phyloP scores from a whole-genome alignment of 2,113 vertebrate species.

The Ia io region DNA sequence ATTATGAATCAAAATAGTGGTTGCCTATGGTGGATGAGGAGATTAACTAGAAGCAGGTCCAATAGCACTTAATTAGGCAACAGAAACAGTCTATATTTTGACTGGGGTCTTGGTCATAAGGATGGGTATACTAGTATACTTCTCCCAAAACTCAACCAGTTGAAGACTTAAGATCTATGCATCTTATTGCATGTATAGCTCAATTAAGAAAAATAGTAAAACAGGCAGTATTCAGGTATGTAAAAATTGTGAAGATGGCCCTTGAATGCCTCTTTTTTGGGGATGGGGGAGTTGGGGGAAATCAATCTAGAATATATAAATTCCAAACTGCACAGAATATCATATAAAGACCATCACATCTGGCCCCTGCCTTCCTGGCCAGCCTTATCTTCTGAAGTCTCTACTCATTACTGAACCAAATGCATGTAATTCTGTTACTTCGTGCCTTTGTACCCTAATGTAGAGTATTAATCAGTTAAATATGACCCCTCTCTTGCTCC shows the following conservation, averaged over 20 bases:
- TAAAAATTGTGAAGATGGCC: not conserved
- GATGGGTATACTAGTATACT: too few relatives aligned
- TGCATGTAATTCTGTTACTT: not conserved
- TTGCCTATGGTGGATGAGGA: not conserved
- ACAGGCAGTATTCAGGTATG: not conserved
- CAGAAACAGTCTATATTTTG: not conserved
- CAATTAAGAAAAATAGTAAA: not conserved
- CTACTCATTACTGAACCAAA: not conserved
- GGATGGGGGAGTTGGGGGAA: rapidly evolving
- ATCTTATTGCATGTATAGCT: not conserved
- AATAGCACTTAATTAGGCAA: not conserved
- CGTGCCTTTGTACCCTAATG: not conserved
- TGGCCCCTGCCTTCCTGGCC: not conserved
- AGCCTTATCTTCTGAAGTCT: not conserved
- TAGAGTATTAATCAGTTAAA: not conserved
- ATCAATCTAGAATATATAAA: not conserved
- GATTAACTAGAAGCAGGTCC: not conserved
- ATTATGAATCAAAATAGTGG: too few relatives aligned
- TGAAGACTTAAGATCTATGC: not conserved
- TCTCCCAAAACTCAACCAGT: not conserved
- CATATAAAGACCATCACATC: not conserved
- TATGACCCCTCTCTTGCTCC: not conserved
- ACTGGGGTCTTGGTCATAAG: not conserved
- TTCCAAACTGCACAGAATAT: not conserved
- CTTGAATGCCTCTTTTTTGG: not conserved